phyloP scores from a whole-genome alignment of 2,113 vertebrate genomes.

The Turdus rufiventris region DNA sequence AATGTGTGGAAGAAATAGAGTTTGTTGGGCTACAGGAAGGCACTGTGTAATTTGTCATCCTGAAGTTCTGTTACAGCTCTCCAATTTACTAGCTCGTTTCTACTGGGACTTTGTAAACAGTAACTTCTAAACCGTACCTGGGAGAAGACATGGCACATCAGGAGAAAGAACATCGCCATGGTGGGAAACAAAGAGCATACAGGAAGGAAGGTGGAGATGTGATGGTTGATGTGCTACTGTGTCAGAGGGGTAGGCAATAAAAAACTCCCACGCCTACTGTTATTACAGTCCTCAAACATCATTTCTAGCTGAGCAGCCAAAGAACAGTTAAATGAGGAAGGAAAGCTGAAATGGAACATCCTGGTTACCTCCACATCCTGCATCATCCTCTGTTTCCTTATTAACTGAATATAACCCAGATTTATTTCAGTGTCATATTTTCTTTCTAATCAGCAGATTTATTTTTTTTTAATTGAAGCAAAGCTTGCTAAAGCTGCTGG shows the following conservation, averaged over 20 bases:
- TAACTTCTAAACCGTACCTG: not conserved
- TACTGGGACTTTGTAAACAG: not conserved
- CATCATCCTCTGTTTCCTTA: not conserved
- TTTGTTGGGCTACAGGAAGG: not conserved
- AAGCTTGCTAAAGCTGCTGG: not conserved
- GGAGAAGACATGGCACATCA: not conserved
- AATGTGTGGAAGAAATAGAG: not conserved
- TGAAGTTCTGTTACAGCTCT: not conserved
- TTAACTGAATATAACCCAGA: constrained; percentile 26
- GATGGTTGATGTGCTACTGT: not conserved
- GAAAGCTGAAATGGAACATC: constrained; percentile 55
- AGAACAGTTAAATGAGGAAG: constrained; percentile 54
- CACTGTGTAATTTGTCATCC: not conserved
- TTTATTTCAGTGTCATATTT: constrained; percentile 10
- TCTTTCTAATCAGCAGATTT: not conserved
- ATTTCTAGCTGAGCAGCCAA: not conserved
- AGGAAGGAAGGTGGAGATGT: not conserved
- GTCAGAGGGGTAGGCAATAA: not conserved
- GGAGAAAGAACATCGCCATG: not conserved
- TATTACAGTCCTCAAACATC: not conserved
- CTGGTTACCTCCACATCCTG: constrained; percentile 38
- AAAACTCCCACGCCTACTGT: not conserved
- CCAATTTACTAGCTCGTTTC: not conserved
- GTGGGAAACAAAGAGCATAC: not conserved
- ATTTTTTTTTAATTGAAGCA: not conserved